Evolutionary conservation across 2,797 vertebrate genomes (phyloP).

Genomic region (Peromyscus aztecus): DNA sequence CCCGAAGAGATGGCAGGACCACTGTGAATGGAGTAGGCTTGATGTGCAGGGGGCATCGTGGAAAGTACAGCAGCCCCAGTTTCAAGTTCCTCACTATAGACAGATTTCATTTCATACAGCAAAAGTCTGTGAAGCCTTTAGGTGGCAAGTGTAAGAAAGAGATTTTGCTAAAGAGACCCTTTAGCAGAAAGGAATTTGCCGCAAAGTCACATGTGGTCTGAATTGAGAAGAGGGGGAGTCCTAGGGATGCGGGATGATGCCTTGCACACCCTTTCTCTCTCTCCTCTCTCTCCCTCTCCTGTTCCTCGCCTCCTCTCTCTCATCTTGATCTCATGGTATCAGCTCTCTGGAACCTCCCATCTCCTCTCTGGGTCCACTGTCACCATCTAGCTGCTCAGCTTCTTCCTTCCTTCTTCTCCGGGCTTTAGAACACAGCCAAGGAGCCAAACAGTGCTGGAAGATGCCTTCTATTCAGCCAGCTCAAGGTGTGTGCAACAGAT

Average conservation of each 20-base stretch:
- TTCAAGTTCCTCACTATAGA: background rate
- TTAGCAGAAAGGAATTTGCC: background rate
- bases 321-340: background rate
- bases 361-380: background rate
- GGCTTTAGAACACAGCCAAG: background rate
- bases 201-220: background rate
- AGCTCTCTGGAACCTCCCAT: background rate
- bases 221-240: background rate
- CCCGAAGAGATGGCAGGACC: background rate
- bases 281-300: background rate
- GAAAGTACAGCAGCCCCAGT: background rate
- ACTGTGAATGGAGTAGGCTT: background rate
- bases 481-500: slow-evolving; percentile 7
- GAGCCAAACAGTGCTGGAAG: background rate
- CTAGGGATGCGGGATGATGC: too few species aligned
- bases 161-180: background rate
- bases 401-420: background rate
- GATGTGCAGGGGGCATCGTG: background rate
- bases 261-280: background rate
- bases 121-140: slow-evolving; percentile 15
- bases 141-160: background rate
- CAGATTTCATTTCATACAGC: background rate
- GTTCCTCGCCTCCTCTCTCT: background rate
- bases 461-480: background rate
- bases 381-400: background rate